Evolutionary conservation across 2,797 vertebrate species (phyloP).

Genomic region (Karalla daura): DNA sequence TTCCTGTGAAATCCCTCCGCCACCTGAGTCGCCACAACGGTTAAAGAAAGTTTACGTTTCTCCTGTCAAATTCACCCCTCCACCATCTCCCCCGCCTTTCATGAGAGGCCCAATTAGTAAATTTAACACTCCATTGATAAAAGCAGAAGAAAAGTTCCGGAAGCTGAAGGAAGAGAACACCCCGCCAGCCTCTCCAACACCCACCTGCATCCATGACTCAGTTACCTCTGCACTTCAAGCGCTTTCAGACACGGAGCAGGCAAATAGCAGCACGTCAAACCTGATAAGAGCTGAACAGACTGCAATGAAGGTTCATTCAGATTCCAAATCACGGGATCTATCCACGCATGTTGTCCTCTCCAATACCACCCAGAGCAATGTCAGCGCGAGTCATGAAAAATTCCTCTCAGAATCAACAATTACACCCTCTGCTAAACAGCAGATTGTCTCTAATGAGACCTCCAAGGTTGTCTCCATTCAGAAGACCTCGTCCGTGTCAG

Average conservation of each 20-base stretch:
- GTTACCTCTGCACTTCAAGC: constrained; percentile 73
- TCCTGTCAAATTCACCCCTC: constrained; percentile 85
- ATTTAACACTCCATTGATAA: constrained; percentile 94
- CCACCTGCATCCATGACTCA: constrained; percentile 73
- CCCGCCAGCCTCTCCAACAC: constrained; percentile 70
- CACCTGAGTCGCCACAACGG: constrained; percentile 75
- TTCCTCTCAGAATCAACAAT: constrained; percentile 51
- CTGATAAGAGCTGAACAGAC: constrained; percentile 58
- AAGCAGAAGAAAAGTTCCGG: constrained; percentile 90
- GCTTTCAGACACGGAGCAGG: constrained; percentile 69
- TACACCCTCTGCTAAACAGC: constrained; percentile 67
- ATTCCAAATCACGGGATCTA: constrained; percentile 60
- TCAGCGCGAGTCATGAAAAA: constrained; percentile 62
- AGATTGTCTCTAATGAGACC: constrained; percentile 74
- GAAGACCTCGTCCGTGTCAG: constrained; percentile 74
- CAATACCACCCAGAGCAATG: constrained; percentile 59
- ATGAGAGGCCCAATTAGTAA: constrained; percentile 85
- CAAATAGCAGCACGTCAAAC: constrained; percentile 59
- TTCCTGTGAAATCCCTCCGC: constrained; percentile 65
- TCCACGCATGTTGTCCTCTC: constrained; percentile 54
- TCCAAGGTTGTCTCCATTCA: constrained; percentile 73
- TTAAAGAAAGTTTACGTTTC: constrained; percentile 75
- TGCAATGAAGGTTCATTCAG: constrained; percentile 55
- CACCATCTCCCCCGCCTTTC: constrained; percentile 79
- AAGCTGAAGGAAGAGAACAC: constrained; percentile 84